Evolutionary conservation across 2,797 vertebrate genomes (phyloP).

Genomic region (Jordanella pulchra): DNA sequence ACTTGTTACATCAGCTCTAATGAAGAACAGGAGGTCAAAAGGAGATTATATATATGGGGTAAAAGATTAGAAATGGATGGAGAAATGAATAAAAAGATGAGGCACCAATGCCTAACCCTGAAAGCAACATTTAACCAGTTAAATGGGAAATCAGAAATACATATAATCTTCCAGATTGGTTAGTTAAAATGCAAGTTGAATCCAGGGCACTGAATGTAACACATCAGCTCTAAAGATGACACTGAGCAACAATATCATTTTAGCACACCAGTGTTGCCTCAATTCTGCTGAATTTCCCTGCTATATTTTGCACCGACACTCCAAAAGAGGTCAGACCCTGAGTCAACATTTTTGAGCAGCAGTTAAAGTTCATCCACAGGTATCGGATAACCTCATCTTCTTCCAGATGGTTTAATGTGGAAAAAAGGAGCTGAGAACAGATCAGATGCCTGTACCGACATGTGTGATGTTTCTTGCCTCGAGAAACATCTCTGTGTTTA

Average conservation of each 20-base stretch:
- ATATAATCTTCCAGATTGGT: background rate
- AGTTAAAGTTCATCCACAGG: slow-evolving; percentile 24
- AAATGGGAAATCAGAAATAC: background rate
- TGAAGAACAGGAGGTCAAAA: too few relatives aligned
- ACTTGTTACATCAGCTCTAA: too few relatives aligned
- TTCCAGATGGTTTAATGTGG: slow-evolving; percentile 33
- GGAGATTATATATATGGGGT: background rate
- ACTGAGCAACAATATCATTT: slow-evolving; percentile 23
- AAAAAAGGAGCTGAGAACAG: slow-evolving; percentile 22
- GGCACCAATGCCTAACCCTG: background rate
- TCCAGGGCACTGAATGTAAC: slow-evolving; percentile 41
- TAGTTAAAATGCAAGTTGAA: slow-evolving; percentile 61
- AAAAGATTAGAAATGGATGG: background rate
- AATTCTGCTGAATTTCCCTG: slow-evolving; percentile 35
- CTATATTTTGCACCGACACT: slow-evolving; percentile 33
- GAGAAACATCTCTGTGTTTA: slow-evolving; percentile 36
- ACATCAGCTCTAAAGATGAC: slow-evolving; percentile 41
- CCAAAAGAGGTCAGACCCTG: slow-evolving; percentile 28
- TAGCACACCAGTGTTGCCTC: slow-evolving; percentile 42
- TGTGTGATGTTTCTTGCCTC: slow-evolving; percentile 31
- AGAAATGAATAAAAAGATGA: background rate
- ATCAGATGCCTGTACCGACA: slow-evolving; percentile 48
- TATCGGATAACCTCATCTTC: slow-evolving; percentile 20
- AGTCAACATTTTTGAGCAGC: slow-evolving; percentile 4
- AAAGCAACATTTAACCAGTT: background rate